Evolutionary conservation across 2,888 invertebrate genomes (phyloP), one percentile per base, ranked within the genome.

Genomic region (Parascotia fuliginaria): DNA sequence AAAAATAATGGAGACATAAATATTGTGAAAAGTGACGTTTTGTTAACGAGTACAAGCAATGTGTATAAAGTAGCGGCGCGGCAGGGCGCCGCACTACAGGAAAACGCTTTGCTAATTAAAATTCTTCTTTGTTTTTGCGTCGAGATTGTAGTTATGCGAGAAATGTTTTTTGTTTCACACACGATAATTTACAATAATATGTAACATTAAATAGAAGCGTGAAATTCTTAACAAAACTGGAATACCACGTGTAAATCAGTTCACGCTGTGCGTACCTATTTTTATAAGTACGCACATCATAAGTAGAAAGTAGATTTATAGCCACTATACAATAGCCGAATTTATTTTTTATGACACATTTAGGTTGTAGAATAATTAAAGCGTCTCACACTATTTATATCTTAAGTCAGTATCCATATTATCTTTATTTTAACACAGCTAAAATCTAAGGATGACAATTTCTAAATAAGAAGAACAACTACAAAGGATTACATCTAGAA

Each of bases 1-100:
- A 86, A 87, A 87, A 83, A 85, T 87, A 87, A 87, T 87, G 85
- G 83, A 87, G 85, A 87, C 87, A 88, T 89, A 87, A 87, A 88
- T 87, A 88, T 85, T 75, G 82, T 85, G 84, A 88, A 89, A 86
- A 86, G 79, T 85, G 89, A 87, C 87, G 84, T 90, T 87, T 85
- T 74, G 83, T 88, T 87, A 89, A 89, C 85, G 88, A 87, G 74
- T 75, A 74, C 73, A 64, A 67, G 83, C 85, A 81, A 82, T 75
- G 85, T 82, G 85, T 82, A 77, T 87, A 83, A 85, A 87, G 89
- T 87, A 89, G 87, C 85, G 42, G 60, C 88, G 57, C 88, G 38
- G 76, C 87, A 81, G 89, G 90, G 86, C 68, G 85, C 75, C 64
- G 51, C 75, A 57, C 77, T 65, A 66, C 81, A 75, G 78, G 78